Evolutionary conservation across 2,113 vertebrate genomes (phyloP).

Genomic region (Catharus bicknelli): DNA sequence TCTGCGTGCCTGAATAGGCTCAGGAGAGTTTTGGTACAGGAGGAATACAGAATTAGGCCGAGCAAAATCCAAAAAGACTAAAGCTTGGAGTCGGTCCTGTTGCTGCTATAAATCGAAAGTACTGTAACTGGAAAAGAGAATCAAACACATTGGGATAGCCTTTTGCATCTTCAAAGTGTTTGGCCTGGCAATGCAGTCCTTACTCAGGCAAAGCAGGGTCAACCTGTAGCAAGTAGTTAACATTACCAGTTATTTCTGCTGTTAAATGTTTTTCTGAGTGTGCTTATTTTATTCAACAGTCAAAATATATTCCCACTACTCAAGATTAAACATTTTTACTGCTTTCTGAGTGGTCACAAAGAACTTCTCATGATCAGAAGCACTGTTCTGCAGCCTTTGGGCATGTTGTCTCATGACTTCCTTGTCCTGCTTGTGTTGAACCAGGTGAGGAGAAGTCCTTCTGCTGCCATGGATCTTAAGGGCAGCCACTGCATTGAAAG

Average conservation of each 20-base stretch:
- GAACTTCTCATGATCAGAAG: slow-evolving; percentile 1
- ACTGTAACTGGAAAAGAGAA: background rate
- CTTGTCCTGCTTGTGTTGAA: slow-evolving; percentile 4
- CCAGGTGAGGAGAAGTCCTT: background rate
- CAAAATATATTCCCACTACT: slow-evolving; percentile 8
- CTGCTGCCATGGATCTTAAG: background rate
- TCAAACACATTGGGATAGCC: background rate
- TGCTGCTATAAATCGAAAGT: background rate
- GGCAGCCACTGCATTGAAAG: slow-evolving; percentile 6
- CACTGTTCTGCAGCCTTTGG: background rate
- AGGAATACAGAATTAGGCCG: background rate
- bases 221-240: background rate
- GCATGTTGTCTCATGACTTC: background rate
- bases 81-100: background rate
- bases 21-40: background rate
- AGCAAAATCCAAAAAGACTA: background rate
- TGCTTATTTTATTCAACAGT: background rate
- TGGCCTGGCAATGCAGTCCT: background rate
- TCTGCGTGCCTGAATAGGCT: background rate
- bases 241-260: background rate
- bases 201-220: slow-evolving; percentile 32
- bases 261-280: background rate
- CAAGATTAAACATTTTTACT: slow-evolving; percentile 22
- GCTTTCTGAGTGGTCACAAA: slow-evolving; percentile 2
- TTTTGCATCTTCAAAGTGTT: background rate